A percentile compares a stretch with the other conserved stretches of the same genome.
These are phyloP conservation scores for Chrysolina americana DNA, from an alignment of 2,888 invertebrate species.

Conservation along the genomic window DNA sequence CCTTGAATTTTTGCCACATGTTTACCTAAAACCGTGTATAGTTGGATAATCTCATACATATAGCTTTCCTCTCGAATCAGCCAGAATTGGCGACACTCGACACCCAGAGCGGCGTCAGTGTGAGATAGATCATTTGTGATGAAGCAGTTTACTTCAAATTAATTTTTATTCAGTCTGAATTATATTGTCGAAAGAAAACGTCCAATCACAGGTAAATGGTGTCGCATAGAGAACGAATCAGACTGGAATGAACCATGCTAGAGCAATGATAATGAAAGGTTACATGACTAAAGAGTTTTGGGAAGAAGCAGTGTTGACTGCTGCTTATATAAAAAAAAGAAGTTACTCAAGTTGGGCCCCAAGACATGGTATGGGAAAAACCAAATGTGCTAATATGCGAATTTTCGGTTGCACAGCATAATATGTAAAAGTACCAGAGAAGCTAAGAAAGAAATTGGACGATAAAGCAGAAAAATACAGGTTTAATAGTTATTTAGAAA, in stretches of 20 bases:
- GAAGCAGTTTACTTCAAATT: no score
- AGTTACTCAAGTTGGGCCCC: constrained; percentile 35
- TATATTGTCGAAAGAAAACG: no score
- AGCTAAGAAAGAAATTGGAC: constrained; percentile 39
- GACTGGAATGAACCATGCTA: constrained; percentile 15
- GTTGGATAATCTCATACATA: no score
- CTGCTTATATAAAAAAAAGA: constrained; percentile 43
- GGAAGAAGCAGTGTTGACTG: constrained; percentile 39
- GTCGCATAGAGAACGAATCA: constrained; percentile 13
- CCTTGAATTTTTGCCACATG: no score
- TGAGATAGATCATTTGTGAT: no score
- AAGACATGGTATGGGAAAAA: constrained; percentile 39
- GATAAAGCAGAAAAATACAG: constrained; percentile 41
- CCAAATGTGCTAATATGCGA: constrained; percentile 42
- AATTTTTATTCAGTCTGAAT: no score
- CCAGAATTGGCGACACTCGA: no score
- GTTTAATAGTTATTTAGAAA: constrained; percentile 34
- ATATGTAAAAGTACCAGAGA: constrained; percentile 41
- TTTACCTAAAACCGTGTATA: no score
- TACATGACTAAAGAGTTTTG: constrained; percentile 35
- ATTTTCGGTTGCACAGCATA: constrained; percentile 42
- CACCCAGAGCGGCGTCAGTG: no score
- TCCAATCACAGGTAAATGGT: constrained; percentile 12
- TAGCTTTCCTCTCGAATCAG: no score
- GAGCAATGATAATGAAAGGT: constrained; percentile 27